Percentiles rank a stretch among this genome's conserved stretches.
These are phyloP conservation scores for Antennarius maculatus DNA, from an alignment of 2,797 vertebrate genomes.

Conservation along the genomic window DNA sequence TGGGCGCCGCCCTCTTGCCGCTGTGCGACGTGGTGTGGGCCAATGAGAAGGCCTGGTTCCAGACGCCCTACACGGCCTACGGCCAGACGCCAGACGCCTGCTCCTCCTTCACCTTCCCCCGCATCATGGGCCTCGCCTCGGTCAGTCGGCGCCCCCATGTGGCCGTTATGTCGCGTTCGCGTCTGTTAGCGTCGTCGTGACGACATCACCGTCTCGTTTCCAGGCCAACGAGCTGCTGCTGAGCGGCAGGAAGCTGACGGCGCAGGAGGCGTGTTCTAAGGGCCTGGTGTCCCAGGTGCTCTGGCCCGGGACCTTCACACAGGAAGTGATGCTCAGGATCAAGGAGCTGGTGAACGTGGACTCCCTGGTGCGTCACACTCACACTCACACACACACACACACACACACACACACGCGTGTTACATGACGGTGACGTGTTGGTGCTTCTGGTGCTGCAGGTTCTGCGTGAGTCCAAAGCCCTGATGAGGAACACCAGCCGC, in stretches of 20 bases:
- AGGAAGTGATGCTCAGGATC: slow-evolving; percentile 96
- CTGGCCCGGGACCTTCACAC: slow-evolving; percentile 95
- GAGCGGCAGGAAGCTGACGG: slow-evolving; percentile 93
- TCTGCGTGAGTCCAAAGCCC: slow-evolving; percentile 94
- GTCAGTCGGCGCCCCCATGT: slow-evolving; percentile 79
- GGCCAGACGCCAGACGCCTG: slow-evolving; percentile 97
- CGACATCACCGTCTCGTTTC: not conserved
- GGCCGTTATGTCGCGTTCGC: no score
- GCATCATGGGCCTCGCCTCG: slow-evolving; percentile 95
- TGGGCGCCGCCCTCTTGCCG: slow-evolving; percentile 93
- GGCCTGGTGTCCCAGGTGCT: slow-evolving; percentile 97
- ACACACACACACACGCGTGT: no score
- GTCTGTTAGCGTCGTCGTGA: no score
- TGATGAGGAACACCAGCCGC: slow-evolving; percentile 91
- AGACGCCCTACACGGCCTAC: slow-evolving; percentile 93
- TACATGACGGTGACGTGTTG: not conserved
- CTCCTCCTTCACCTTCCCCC: slow-evolving; percentile 94
- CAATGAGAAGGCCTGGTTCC: slow-evolving; percentile 99
- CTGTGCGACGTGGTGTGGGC: slow-evolving; percentile 98
- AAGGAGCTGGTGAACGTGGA: slow-evolving; percentile 94
- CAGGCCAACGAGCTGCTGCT: slow-evolving; percentile 97
- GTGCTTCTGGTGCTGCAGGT: slow-evolving; percentile 80
- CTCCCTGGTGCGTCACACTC: slow-evolving; percentile 82
- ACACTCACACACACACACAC: not conserved
- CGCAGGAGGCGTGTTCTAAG: slow-evolving; percentile 95